A percentile compares a stretch with the other conserved stretches of the same genome.
These are phyloP conservation scores for Ceratitis capitata DNA, from an alignment of 1,140 invertebrate species.

Conservation along the genomic window DNA sequence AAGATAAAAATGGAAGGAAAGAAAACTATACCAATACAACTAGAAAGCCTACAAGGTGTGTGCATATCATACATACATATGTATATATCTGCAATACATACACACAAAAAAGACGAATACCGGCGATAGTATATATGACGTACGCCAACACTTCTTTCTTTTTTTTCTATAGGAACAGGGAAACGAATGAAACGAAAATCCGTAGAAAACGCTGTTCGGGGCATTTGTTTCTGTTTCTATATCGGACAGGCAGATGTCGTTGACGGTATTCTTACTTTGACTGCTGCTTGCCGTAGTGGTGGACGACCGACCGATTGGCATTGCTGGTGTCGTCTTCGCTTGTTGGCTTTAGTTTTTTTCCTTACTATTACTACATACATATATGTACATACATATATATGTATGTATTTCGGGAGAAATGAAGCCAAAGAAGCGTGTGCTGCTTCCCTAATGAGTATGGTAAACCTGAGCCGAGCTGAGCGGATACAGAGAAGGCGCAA, in stretches of 20 bases:
- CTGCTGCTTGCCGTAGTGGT: not conserved
- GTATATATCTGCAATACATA: not conserved
- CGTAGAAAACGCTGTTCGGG: not conserved
- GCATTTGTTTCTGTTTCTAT: too few species aligned
- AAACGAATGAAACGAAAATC: not conserved
- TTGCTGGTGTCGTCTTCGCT: not conserved
- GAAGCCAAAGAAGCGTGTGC: conserved; percentile 37
- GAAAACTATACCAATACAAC: not conserved
- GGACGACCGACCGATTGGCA: not conserved
- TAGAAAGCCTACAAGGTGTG: not conserved
- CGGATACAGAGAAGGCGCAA: not conserved
- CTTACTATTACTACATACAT: too few species aligned
- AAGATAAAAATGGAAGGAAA: not conserved
- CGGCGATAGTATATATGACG: too few species aligned
- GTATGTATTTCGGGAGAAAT: not conserved
- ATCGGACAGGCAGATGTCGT: not conserved
- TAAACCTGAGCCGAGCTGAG: conserved; percentile 7
- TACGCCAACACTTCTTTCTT: conserved; percentile 16
- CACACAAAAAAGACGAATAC: too few species aligned
- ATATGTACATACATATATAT: too few species aligned
- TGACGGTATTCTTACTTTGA: not conserved
- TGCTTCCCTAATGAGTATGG: conserved; percentile 29
- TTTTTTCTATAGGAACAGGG: not conserved
- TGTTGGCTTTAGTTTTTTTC: not conserved
- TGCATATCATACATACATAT: not conserved